Conservation (phyloP, 2,113 vertebrate genomes). For the Numenius arquata region DNA sequence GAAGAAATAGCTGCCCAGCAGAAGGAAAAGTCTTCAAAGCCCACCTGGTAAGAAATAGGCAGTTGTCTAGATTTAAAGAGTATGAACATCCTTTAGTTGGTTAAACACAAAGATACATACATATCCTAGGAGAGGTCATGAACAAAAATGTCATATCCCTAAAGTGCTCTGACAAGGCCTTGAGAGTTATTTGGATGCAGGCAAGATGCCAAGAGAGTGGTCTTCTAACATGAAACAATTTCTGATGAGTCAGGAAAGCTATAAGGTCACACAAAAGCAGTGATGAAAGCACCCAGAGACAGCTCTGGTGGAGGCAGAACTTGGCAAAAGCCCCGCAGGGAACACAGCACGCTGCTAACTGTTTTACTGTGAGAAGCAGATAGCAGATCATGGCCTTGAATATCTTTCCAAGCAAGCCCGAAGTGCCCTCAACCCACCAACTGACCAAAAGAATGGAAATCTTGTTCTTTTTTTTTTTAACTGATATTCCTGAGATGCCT, state of each 20-base stretch:
- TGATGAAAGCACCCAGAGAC: neutral
- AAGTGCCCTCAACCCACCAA: neutral
- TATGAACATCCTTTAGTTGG: neutral
- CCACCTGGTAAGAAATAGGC: neutral
- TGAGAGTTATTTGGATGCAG: neutral
- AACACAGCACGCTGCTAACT: neutral
- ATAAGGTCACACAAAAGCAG: neutral
- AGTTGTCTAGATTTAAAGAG: neutral
- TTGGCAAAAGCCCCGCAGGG: neutral
- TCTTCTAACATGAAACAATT: slow-evolving; percentile 2
- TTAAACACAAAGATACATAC: neutral
- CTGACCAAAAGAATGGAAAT: neutral
- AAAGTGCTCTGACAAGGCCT: neutral
- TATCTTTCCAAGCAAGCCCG: neutral
- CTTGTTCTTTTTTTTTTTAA: neutral
- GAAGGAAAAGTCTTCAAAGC: neutral
- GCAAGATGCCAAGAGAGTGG: slow-evolving; percentile 4
- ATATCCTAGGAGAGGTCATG: neutral
- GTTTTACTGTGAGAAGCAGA: neutral
- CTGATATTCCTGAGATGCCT: neutral
- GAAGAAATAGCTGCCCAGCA: neutral
- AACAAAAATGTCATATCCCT: neutral
- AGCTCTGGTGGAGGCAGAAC: neutral
- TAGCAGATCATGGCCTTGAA: neutral
- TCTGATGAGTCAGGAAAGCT: slow-evolving; percentile 34